Evolutionary conservation across 2,113 vertebrate species (phyloP).

Genomic region (Polypterus senegalus): DNA sequence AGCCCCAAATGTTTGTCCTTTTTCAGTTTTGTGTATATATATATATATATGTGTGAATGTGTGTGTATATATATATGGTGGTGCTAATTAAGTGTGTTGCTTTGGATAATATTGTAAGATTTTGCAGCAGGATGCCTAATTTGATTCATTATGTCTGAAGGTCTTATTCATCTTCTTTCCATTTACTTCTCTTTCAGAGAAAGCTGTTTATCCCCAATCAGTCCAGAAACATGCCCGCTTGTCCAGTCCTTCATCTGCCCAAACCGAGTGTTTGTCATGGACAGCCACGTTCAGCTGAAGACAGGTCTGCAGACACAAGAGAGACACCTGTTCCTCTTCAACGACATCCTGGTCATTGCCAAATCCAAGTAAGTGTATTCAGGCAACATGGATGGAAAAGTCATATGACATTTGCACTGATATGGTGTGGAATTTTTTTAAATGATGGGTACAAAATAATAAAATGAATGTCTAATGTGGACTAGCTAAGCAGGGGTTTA

Average conservation of each 20-base stretch:
- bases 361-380: slow-evolving; percentile 75
- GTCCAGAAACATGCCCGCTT: slow-evolving; percentile 65
- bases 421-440: too few species aligned
- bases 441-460: too few species aligned
- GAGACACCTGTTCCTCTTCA: slow-evolving; percentile 83
- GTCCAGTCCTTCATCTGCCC: slow-evolving; percentile 71
- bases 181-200: slow-evolving; percentile 50
- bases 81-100: too few species aligned
- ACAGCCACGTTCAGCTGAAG: slow-evolving; percentile 70
- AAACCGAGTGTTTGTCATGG: slow-evolving; percentile 58
- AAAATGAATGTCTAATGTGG: too few species aligned
- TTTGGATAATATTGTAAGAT: background rate
- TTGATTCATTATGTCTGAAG: background rate
- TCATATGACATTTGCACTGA: too few species aligned
- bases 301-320: slow-evolving; percentile 83
- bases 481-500: too few species aligned
- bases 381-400: too few species aligned
- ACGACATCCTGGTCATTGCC: slow-evolving; percentile 72
- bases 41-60: too few species aligned
- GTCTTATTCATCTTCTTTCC: slow-evolving; percentile 9
- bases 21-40: too few species aligned
- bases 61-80: too few species aligned
- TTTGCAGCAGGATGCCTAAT: background rate
- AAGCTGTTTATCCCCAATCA: slow-evolving; percentile 59
- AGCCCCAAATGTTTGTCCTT: too few species aligned